Conservation (phyloP, 1,140 invertebrate genomes). For the Drosophila eugracilis region DNA sequence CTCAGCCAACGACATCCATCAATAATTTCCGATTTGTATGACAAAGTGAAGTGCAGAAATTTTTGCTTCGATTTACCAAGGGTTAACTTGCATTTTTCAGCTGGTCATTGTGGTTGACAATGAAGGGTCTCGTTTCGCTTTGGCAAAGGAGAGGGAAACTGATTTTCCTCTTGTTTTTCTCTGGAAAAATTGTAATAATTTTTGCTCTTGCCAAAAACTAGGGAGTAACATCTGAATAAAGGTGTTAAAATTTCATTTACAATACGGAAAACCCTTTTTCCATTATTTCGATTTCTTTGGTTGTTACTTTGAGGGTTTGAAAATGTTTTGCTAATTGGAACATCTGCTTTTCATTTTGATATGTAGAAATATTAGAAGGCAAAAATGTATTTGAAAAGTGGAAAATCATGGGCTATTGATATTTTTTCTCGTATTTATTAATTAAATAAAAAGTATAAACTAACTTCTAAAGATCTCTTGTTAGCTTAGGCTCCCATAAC, state of each 20-base stretch:
- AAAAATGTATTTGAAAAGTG: no score
- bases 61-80: conserved; percentile 54
- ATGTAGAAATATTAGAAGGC: neutral
- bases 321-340: conserved; percentile 39
- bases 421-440: no score
- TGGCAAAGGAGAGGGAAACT: conserved; percentile 23
- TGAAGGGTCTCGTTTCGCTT: conserved; percentile 22
- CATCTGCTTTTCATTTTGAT: conserved; percentile 11
- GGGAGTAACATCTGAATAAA: conserved; percentile 43
- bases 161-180: conserved; percentile 39
- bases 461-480: no score
- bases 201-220: conserved; percentile 29
- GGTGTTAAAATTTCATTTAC: conserved; percentile 38
- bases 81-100: conserved; percentile 61
- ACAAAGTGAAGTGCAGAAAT: conserved; percentile 70
- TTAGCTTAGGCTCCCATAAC: no score
- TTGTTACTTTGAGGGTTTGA: conserved; percentile 20
- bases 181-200: conserved; percentile 49
- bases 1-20: conserved; percentile 51
- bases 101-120: conserved; percentile 62
- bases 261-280: conserved; percentile 57
- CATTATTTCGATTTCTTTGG: conserved; percentile 18
- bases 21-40: conserved; percentile 35
- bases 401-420: no score
- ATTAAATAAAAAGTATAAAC: no score